phyloP scores from a whole-genome alignment of 2,113 vertebrate species.

The Puffinus mauretanicus region DNA sequence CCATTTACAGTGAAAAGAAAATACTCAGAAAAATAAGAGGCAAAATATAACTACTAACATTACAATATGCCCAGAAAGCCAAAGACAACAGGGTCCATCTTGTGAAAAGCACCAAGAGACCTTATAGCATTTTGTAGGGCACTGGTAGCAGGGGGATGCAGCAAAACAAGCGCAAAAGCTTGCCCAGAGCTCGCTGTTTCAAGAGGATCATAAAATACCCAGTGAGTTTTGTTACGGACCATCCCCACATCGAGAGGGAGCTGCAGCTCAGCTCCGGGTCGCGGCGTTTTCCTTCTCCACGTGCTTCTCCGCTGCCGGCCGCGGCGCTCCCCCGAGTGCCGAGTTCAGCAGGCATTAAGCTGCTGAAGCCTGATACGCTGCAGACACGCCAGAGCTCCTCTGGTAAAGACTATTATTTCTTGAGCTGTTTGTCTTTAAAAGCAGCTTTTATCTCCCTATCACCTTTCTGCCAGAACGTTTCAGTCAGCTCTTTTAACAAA shows the following conservation, averaged over 20 bases:
- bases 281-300: background rate
- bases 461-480: conserved; percentile 41
- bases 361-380: background rate
- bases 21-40: background rate
- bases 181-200: rapidly evolving
- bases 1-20: background rate
- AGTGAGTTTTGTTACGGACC: rapidly evolving
- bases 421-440: conserved; percentile 8
- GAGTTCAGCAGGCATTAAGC: background rate
- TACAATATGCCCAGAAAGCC: background rate
- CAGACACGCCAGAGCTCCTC: background rate
- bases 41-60: background rate
- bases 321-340: rapidly evolving
- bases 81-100: background rate
- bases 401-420: background rate
- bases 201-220: background rate
- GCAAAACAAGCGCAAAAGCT: background rate
- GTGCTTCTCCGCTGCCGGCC: background rate
- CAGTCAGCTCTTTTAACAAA: conserved; percentile 19
- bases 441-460: conserved; percentile 35
- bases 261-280: background rate
- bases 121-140: background rate
- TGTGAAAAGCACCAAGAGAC: background rate
- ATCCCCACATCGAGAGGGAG: background rate
- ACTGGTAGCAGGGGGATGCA: background rate